These are phyloP conservation scores for Diarsia brunnea DNA, from an alignment of 2,888 invertebrate genomes.

Conservation along the genomic window DNA sequence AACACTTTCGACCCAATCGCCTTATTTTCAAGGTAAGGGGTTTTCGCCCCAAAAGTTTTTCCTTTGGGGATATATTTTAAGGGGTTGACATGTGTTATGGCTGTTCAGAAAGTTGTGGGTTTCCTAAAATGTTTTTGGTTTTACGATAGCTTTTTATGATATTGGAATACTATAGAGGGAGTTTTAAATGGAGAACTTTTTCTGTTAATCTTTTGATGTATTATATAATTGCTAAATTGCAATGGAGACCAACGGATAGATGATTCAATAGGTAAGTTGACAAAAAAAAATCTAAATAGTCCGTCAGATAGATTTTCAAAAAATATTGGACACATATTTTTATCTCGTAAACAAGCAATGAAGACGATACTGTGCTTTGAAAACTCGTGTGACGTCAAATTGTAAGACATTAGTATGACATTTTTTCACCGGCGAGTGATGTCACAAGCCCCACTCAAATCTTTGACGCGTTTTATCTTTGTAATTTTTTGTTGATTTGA, in stretches of 20 bases:
- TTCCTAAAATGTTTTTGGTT: slow-evolving; percentile 9
- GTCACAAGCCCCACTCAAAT: too few species aligned
- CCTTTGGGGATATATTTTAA: slow-evolving; percentile 24
- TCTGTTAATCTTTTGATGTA: not conserved
- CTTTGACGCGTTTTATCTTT: too few species aligned
- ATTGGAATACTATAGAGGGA: slow-evolving; percentile 1
- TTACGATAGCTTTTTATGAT: slow-evolving; percentile 15
- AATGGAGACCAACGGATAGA: not conserved
- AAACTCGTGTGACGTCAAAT: too few species aligned
- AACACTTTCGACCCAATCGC: slow-evolving; percentile 58
- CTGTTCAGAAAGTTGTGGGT: slow-evolving; percentile 14
- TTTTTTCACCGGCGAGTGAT: too few species aligned
- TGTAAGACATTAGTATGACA: too few species aligned
- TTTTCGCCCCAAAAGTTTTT: slow-evolving; percentile 40
- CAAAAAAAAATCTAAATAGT: too few species aligned
- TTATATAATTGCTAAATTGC: not conserved
- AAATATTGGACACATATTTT: too few species aligned
- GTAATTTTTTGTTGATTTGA: too few species aligned
- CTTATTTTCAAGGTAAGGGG: slow-evolving; percentile 42
- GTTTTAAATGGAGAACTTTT: slow-evolving; percentile 9
- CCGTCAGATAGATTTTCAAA: too few species aligned
- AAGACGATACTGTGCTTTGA: too few species aligned
- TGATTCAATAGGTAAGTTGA: not conserved
- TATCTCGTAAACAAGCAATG: too few species aligned
- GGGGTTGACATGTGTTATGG: slow-evolving; percentile 41